Conservation (phyloP, 2,113 vertebrate genomes). For the Promerops cafer region DNA sequence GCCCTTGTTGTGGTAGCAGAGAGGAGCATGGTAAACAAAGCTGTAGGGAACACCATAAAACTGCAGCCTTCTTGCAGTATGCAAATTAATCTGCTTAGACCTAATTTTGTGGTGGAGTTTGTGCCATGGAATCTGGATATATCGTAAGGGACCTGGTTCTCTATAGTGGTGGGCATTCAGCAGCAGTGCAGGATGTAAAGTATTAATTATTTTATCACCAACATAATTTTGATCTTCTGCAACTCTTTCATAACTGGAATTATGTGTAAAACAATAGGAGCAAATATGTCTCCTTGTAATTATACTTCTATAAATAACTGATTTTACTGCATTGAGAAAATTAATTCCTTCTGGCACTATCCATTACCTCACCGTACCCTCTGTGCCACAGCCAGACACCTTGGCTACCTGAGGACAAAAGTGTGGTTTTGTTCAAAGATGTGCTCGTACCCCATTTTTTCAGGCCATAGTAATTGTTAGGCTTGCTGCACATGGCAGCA, state of each 20-base stretch:
- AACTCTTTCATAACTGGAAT: not conserved
- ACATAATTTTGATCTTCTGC: not conserved
- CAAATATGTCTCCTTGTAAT: not conserved
- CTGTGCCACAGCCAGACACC: not conserved
- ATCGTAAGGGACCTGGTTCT: not conserved
- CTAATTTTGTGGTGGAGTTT: not conserved
- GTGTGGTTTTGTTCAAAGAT: not conserved
- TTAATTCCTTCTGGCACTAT: not conserved
- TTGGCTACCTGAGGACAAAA: not conserved
- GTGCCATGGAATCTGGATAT: not conserved
- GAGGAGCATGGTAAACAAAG: not conserved
- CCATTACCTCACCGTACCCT: not conserved
- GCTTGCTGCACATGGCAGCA: not conserved
- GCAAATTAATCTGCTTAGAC: not conserved
- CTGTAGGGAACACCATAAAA: not conserved
- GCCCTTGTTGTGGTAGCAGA: not conserved
- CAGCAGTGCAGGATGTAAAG: not conserved
- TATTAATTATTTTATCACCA: not conserved
- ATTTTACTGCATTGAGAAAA: not conserved
- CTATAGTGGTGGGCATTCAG: not conserved
- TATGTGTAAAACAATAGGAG: not conserved
- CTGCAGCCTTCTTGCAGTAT: not conserved
- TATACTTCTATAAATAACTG: not conserved
- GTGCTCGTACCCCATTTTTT: not conserved
- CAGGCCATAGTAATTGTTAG: not conserved